Conservation (phyloP, 2,888 invertebrate genomes). For the Hirtodrosophila cameraria region DNA sequence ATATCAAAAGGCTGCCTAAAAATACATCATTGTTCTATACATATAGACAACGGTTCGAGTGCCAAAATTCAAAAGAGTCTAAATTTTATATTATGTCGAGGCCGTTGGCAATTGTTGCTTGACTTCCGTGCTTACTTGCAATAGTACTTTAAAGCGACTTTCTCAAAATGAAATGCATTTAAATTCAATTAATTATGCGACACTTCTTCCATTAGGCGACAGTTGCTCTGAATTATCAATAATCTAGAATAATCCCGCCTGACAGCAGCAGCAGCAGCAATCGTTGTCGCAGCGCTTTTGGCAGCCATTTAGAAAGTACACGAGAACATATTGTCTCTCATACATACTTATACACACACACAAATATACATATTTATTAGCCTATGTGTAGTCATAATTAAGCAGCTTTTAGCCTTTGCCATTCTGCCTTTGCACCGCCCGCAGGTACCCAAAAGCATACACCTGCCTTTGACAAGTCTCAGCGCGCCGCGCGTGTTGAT, state of each 20-base stretch:
- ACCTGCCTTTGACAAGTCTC: slow-evolving; percentile 83
- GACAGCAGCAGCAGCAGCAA: slow-evolving; percentile 45
- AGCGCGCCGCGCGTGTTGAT: slow-evolving; percentile 81
- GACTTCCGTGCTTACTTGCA: slow-evolving; percentile 44
- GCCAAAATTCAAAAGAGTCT: slow-evolving; percentile 47
- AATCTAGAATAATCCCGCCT: slow-evolving; percentile 65
- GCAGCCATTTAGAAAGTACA: slow-evolving; percentile 49
- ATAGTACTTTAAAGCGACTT: slow-evolving; percentile 3
- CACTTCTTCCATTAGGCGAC: slow-evolving; percentile 60
- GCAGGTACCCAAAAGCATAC: slow-evolving; percentile 84
- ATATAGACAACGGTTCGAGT: slow-evolving; percentile 12
- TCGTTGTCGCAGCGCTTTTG: slow-evolving; percentile 44
- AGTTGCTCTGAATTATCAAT: slow-evolving; percentile 72
- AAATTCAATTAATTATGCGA: slow-evolving; percentile 70
- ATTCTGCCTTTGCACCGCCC: slow-evolving; percentile 29
- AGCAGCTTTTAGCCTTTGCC: slow-evolving; percentile 33
- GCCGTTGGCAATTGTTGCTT: slow-evolving; percentile 14
- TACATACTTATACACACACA: slow-evolving; percentile 5
- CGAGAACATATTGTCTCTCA: slow-evolving; percentile 18
- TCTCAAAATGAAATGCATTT: slow-evolving; percentile 60
- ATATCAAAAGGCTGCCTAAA: slow-evolving; percentile 43
- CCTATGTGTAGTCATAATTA: slow-evolving; percentile 47
- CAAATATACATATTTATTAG: slow-evolving; percentile 4
- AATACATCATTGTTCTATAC: slow-evolving; percentile 54
- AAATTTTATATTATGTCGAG: slow-evolving; percentile 10